Evolutionary conservation across 1,140 invertebrate genomes (phyloP), one percentile per base, ranked within the genome.

Genomic region (Anoplolepis gracilipes): DNA sequence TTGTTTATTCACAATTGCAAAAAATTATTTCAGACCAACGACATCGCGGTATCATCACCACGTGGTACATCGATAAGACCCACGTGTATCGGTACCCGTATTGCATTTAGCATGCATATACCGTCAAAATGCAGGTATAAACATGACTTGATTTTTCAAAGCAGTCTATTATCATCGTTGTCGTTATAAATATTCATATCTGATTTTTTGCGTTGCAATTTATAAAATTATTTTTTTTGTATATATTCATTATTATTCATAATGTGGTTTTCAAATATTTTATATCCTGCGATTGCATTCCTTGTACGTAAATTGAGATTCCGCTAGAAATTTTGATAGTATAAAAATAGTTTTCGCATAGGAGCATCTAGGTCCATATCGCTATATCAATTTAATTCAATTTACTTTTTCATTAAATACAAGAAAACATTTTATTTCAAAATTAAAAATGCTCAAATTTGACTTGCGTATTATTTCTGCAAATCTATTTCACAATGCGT

Each of bases 61-160:
- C 72, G 81, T 64, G 72, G 46, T 42, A 28, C 11, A 22, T 7
- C 33, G 61, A 84, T 64, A 77, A 84, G 81, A 84, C 72, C 59
- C 81, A 84, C 72, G 81, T 77, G 81, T 84, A 84, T 84, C 81
- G 72, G 81, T 77, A 77, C 81, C 81, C 81, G 72, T 84, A 84
- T 84, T 70, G 22, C n/a, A 77, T 42, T 53, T 55, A 16, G 42
- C 25, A 33, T 42, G 42, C 28, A 84, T 62, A 57, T 70, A 70
- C 16, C 10, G 7, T 16, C 49, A 36, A 46, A 22, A 79, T 67
- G 36, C 36, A 22, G 33, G 67, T 16, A 22, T 28, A 49, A 65
- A 84, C 28, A 25, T 53, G 22, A 65, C 16, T 82, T 33, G 1
- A 7, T 42, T 22, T 11, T 59, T 57, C 42, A 11, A 4, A 79